Evolutionary conservation across 2,888 invertebrate species (phyloP), one percentile per base, ranked within the genome.

Genomic region (Lasioglossum figueresi): DNA sequence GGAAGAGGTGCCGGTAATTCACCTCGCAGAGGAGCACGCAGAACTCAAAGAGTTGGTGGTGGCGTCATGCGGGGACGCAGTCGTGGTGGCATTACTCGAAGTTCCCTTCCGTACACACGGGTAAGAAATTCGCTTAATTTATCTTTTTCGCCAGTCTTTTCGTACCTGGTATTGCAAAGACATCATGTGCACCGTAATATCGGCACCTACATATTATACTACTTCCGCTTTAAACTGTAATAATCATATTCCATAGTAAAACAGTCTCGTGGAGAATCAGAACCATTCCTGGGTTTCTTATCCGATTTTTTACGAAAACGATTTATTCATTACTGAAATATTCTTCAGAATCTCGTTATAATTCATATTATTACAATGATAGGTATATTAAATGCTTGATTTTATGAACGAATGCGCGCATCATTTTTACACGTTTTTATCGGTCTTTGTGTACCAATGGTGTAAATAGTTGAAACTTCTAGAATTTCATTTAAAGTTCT

Each of bases 41-140:
- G 96, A 87, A 95, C 77, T 75, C 90, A 83, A 79, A 89, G 91
- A 87, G 59, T 88, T 95, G 94, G 93, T 83, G 93, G 96, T 86
- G 96, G 96, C 80, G 96, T 97, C 92, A 96, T 96, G 92, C 97
- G 97, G 94, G 97, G 97, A 93, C 96, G 97, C 95, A 97, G 96
- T 95, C 97, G 97, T 92, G 97, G 97, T 91, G 97, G 97, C 92
- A 96, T 97, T 92, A 95, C 97, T 85, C 96, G 97, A 95, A 95
- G 96, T 85, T 91, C 95, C 89, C 96, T 95, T 34, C 93, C 94
- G 91, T 97, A 97, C 94, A 96, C 96, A 92, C 96, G 97, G 96
- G 97, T 98, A 96, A 96, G 95, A 68, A 80, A 77, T 87, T 8
- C n/a, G 0, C 40, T 40, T 52, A 1, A 16, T 78, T 71, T 66